These are phyloP conservation scores for Corythucha ciliata DNA, from an alignment of 2,888 invertebrate genomes.

Conservation along the genomic window DNA sequence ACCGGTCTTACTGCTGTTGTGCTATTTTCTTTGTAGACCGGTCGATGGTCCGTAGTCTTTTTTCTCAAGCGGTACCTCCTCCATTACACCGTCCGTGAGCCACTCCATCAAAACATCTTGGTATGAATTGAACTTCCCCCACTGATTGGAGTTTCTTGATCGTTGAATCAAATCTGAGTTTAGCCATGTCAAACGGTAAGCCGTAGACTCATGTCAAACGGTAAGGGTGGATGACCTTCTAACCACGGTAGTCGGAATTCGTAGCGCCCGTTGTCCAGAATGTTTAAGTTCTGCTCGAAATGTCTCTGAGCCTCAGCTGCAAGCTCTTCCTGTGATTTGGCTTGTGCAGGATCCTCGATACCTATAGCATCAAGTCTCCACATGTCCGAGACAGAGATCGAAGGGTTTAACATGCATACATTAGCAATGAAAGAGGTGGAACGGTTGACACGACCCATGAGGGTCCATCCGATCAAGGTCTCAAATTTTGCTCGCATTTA, in stretches of 20 bases:
- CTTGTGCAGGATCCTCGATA: not conserved
- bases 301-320: conserved; percentile 3
- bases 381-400: not conserved
- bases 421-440: not conserved
- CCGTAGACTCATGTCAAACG: no score
- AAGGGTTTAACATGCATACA: not conserved
- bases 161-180: not conserved
- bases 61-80: not conserved
- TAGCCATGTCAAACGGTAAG: conserved; percentile 13
- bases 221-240: conserved; percentile 11
- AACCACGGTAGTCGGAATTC: conserved; percentile 15
- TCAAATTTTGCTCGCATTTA: no score
- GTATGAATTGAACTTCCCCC: not conserved
- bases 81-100: conserved; percentile 16
- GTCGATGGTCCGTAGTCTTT: conserved; percentile 11
- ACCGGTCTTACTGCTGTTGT: conserved; percentile 15
- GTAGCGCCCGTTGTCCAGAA: conserved; percentile 12
- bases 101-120: conserved; percentile 14
- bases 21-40: conserved; percentile 14
- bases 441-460: not conserved
- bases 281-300: conserved; percentile 6
- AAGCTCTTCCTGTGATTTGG: no score
- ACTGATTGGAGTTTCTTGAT: conserved; percentile 3
- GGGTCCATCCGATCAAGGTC: no score
- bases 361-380: not conserved